Evolutionary conservation across 2,888 invertebrate genomes (phyloP).

Genomic region (Synanthedon tipuliformis): DNA sequence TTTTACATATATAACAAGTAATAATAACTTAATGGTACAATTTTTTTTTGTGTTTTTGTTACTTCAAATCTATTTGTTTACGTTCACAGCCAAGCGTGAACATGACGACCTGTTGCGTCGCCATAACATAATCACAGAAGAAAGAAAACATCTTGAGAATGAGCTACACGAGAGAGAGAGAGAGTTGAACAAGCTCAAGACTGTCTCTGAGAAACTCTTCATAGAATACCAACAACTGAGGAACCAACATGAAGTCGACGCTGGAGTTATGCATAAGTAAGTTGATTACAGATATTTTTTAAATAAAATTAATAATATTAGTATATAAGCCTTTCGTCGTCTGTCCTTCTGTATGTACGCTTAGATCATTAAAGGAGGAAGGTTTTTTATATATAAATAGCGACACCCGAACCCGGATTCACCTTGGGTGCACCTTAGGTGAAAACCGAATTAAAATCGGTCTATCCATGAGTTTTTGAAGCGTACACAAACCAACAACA

Average conservation of each 20-base stretch:
- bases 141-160: slow-evolving; percentile 69
- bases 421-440: too few relatives aligned
- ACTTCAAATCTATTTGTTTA: slow-evolving; percentile 12
- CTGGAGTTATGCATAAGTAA: slow-evolving; percentile 78
- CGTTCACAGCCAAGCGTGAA: slow-evolving; percentile 65
- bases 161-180: slow-evolving; percentile 74
- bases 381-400: too few relatives aligned
- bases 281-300: slow-evolving; percentile 9
- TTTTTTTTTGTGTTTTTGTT: background rate
- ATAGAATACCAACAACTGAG: slow-evolving; percentile 80
- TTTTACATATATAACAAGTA: too few relatives aligned
- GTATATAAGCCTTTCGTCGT: too few relatives aligned
- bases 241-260: slow-evolving; percentile 79
- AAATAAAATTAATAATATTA: too few relatives aligned
- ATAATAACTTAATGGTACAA: background rate
- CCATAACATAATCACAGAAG: slow-evolving; percentile 69
- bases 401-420: too few relatives aligned
- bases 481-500: too few relatives aligned
- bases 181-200: slow-evolving; percentile 69
- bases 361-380: too few relatives aligned
- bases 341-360: too few relatives aligned
- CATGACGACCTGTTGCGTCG: slow-evolving; percentile 73
- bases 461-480: too few relatives aligned
- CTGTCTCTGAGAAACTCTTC: slow-evolving; percentile 78
- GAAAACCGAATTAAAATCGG: too few relatives aligned